Evolutionary conservation across 2,797 vertebrate genomes (phyloP).

Genomic region (Spea hammondii): DNA sequence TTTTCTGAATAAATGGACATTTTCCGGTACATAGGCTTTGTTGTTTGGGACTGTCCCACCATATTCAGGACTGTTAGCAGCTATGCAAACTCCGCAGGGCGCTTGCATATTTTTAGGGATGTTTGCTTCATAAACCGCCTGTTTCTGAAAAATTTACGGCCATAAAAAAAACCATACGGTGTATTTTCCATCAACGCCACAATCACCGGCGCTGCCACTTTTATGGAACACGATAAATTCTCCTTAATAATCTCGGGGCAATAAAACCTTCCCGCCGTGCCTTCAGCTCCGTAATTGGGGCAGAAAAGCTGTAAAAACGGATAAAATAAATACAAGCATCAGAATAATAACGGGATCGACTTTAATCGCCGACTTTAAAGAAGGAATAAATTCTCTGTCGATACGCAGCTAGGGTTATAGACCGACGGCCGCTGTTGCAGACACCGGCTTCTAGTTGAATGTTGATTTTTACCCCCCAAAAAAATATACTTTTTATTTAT

Average conservation of each 20-base stretch:
- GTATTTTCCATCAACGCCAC: conserved; percentile 24
- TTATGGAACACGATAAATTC: conserved; percentile 38
- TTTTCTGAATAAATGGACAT: too few relatives aligned
- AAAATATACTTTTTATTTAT: too few relatives aligned
- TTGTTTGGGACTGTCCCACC: too few relatives aligned
- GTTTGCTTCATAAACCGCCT: not conserved
- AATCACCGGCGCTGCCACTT: conserved; percentile 17
- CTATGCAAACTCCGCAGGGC: too few relatives aligned
- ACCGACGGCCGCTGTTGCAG: not conserved
- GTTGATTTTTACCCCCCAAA: not conserved
- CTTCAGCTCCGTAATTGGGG: conserved; percentile 26
- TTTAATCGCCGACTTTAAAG: not conserved
- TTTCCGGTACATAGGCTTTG: too few relatives aligned
- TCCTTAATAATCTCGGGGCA: conserved; percentile 30
- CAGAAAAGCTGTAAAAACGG: conserved; percentile 31
- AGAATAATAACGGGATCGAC: conserved; percentile 10
- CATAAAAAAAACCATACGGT: conserved; percentile 19
- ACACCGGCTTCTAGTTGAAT: not conserved
- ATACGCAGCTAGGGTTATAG: not conserved
- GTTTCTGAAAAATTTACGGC: conserved; percentile 4
- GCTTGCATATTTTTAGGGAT: too few relatives aligned
- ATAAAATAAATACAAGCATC: conserved; percentile 26
- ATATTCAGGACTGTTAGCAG: too few relatives aligned
- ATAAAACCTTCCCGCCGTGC: conserved; percentile 31
- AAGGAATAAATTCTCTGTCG: conserved; percentile 23